A percentile compares a stretch with the other conserved stretches of the same genome.
Evolutionary conservation across 2,113 vertebrate genomes (phyloP).

Genomic region (Pachypanchax playfairii): DNA sequence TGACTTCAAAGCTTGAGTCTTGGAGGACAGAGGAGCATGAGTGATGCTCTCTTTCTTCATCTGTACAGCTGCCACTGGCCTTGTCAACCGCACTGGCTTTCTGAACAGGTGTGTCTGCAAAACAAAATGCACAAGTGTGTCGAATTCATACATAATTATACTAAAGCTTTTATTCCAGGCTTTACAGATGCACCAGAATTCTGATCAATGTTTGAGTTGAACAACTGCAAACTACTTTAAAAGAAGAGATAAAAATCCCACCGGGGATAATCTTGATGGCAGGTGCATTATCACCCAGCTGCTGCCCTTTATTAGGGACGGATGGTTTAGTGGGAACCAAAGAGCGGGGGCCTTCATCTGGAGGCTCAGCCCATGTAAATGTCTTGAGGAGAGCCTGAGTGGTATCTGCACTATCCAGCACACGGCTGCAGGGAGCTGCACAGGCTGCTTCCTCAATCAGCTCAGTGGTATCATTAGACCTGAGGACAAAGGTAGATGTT

Average conservation of each 20-base stretch:
- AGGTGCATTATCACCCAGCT: neutral
- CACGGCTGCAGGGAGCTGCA: conserved; percentile 30
- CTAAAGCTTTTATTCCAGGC: neutral
- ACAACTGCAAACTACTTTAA: neutral
- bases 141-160: neutral
- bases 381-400: conserved; percentile 77
- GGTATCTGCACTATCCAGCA: conserved; percentile 43
- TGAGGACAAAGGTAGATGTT: conserved; percentile 23
- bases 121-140: neutral
- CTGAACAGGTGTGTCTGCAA: conserved; percentile 42
- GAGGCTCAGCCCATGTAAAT: conserved; percentile 69
- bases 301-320: neutral
- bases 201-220: neutral
- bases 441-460: conserved; percentile 54
- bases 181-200: neutral
- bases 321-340: conserved; percentile 1
- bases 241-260: conserved; percentile 13
- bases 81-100: conserved; percentile 40
- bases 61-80: neutral
- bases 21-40: conserved; percentile 43
- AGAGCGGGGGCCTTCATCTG: conserved; percentile 45
- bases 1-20: conserved; percentile 73
- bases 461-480: conserved; percentile 55
- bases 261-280: conserved; percentile 19
- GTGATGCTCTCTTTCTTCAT: conserved; percentile 9